Percentiles rank a stretch among this genome's conserved stretches.
These are phyloP conservation scores for Lutra lutra DNA, from an alignment of 2,797 vertebrate species.

Conservation along the genomic window DNA sequence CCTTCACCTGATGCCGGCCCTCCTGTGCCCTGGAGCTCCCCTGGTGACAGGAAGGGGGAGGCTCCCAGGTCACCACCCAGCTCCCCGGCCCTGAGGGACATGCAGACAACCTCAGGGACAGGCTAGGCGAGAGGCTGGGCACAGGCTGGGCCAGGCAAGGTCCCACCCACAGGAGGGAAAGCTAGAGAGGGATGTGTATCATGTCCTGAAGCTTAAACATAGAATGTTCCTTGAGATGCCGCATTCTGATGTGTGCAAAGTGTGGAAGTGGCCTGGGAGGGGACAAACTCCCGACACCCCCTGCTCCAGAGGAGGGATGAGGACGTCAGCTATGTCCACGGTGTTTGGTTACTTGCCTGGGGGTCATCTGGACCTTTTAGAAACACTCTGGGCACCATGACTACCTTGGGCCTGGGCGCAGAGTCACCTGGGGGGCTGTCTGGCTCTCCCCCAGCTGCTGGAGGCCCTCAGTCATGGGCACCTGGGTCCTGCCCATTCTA, in stretches of 20 bases:
- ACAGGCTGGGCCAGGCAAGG: neutral
- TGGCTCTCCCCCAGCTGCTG: neutral
- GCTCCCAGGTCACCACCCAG: neutral
- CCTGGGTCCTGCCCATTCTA: too few species aligned
- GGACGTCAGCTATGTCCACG: rapidly evolving
- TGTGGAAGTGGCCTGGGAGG: neutral
- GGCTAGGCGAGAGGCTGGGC: neutral
- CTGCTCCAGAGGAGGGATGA: neutral
- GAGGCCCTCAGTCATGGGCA: rapidly evolving
- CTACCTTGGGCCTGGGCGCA: neutral
- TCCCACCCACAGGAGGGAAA: neutral
- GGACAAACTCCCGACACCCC: neutral
- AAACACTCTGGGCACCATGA: rapidly evolving
- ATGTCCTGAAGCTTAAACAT: neutral
- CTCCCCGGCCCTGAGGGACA: neutral
- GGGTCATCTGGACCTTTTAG: neutral
- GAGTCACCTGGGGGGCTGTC: neutral
- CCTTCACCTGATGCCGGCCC: neutral
- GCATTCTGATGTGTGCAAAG: neutral
- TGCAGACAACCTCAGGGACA: neutral
- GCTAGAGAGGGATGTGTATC: neutral
- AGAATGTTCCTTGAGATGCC: neutral
- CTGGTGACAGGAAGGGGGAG: neutral
- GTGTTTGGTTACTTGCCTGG: neutral
- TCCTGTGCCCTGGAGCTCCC: neutral